These are phyloP conservation scores for Zosterops borbonicus DNA, from an alignment of 2,113 vertebrate species.

Conservation along the genomic window DNA sequence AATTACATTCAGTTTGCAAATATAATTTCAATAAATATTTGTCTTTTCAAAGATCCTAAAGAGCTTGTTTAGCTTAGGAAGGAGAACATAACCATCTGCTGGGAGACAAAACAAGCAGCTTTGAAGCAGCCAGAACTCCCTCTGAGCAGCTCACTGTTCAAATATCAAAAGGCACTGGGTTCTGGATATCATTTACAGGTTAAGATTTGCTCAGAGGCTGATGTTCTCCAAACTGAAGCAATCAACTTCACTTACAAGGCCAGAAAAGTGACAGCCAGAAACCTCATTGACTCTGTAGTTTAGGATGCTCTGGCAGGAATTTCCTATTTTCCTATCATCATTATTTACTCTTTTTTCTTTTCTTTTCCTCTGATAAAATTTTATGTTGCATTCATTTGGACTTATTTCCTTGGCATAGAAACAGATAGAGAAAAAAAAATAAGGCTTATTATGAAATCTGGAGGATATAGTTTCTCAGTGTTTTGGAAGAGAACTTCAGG, in stretches of 20 bases:
- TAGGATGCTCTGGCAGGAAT: not conserved
- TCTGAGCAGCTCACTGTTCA: not conserved
- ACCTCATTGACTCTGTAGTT: not conserved
- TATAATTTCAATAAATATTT: constrained; percentile 70
- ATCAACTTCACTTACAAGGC: not conserved
- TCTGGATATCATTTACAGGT: not conserved
- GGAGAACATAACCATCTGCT: constrained; percentile 61
- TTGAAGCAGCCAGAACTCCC: constrained; percentile 43
- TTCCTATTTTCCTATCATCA: not conserved
- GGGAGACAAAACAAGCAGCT: constrained; percentile 60
- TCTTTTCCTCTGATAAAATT: not conserved
- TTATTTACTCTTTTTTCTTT: not conserved
- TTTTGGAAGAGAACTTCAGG: not conserved
- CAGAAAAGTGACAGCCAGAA: not conserved
- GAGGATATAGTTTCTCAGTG: not conserved
- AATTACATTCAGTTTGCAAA: constrained; percentile 50
- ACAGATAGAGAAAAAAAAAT: not conserved
- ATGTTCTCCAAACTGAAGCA: not conserved
- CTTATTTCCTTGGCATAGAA: not conserved
- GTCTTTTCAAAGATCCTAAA: constrained; percentile 57
- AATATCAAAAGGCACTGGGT: constrained; percentile 2
- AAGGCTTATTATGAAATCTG: not conserved
- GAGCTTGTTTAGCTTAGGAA: constrained; percentile 51
- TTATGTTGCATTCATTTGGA: not conserved
- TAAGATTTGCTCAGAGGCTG: not conserved